Evolutionary conservation across 2,113 vertebrate genomes (phyloP), one percentile per base, ranked within the genome.

Genomic region (Nansenia antarctica): DNA sequence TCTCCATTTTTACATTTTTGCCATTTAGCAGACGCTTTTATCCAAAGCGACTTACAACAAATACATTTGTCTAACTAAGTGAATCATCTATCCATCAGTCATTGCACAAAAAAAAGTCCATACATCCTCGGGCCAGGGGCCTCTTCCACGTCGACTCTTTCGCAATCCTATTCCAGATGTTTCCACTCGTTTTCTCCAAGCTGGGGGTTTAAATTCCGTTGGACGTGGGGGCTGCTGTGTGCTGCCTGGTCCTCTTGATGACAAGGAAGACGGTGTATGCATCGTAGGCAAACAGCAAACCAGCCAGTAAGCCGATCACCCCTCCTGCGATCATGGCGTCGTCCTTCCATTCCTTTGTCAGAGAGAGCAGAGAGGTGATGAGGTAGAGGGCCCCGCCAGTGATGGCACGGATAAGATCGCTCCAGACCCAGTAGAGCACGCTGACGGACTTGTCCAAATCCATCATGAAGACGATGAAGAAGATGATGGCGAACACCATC

Each of bases 381-480:
- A 92, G 5, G 85, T 90, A 93, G 12, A 92, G 67, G 11, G 45
- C 1, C 0, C 84, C 68, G 1, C 90, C 92, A 3, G 89, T 22
- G 0, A 0, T 76, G 8, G 91, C 91, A 1, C 92, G 89, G 63
- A 92, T 67, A 5, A 93, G 60, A 63, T 93, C 93, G 9, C 1
- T 90, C 93, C 93, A 94, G 26, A 85, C 0, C 93, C 93, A 94
- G 87, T 84, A 86, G 72, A 94, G 15, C 35, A 62, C 0, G 20
- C 2, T 2, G 54, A 94, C 0, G 84, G 91, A 87, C 79, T 93
- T 91, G 82, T 94, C 90, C 57, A 92, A 0, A 12, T 85, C 87
- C 86, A 90, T 77, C 87, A 91, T 92, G 78, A 91, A 93, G 80
- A 94, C 8, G 45, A 61, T 30, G 3, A 93, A 91, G 83, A 93